Evolutionary conservation across 2,113 vertebrate genomes (phyloP).

Genomic region (Nesogale talazaci): DNA sequence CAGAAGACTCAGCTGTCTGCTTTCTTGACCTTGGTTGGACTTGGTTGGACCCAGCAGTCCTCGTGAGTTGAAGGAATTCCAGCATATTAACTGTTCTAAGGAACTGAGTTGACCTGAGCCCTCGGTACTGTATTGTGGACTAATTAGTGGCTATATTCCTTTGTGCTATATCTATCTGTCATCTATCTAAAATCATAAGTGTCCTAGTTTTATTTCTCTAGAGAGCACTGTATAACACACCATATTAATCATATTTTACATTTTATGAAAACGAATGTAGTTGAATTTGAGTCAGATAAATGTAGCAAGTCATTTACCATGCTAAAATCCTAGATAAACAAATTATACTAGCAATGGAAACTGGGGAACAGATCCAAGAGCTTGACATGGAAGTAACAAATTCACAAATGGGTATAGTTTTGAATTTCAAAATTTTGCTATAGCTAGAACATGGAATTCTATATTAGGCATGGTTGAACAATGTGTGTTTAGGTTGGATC

Average conservation of each 20-base stretch:
- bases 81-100: too few relatives aligned
- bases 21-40: too few relatives aligned
- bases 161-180: too few relatives aligned
- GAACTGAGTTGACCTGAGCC: too few relatives aligned
- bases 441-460: not conserved
- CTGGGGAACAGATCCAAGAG: not conserved
- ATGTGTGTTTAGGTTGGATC: not conserved
- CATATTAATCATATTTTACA: not conserved
- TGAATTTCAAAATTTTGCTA: not conserved
- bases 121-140: too few relatives aligned
- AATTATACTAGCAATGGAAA: not conserved
- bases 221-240: not conserved
- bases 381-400: not conserved
- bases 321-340: not conserved
- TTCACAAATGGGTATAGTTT: not conserved
- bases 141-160: too few relatives aligned
- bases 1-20: too few relatives aligned
- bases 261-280: conserved; percentile 21
- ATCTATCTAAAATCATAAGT: too few relatives aligned
- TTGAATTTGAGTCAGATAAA: not conserved
- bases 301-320: not conserved
- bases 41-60: too few relatives aligned
- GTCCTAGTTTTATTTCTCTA: too few relatives aligned
- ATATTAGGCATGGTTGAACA: not conserved
- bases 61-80: too few relatives aligned